Evolutionary conservation across 2,113 vertebrate genomes (phyloP), one percentile per base, ranked within the genome.

Genomic region (Sylvietta virens): DNA sequence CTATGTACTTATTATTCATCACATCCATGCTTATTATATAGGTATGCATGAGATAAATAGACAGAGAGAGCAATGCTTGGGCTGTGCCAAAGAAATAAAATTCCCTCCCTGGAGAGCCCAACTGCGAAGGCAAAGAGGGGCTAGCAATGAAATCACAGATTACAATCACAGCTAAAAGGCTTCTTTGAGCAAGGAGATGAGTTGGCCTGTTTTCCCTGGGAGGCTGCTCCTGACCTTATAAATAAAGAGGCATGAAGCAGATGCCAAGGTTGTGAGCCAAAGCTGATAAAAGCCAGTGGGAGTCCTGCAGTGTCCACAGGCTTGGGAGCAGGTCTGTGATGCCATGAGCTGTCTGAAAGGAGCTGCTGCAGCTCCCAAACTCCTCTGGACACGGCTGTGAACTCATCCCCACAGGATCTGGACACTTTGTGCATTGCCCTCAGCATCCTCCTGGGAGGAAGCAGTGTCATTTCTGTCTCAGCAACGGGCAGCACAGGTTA

Each of bases 1-100:
- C 95, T 93, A 61, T 51, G 69, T 61, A n/a, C 40, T 90, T 92
- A 48, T 50, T 93, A 91, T 90, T 88, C 71, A 73, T 80, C 84
- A 51, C 62, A 37, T 69, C 58, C 58, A 6, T 44, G 56, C 90
- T 94, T 95, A 86, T 95, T 91, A 83, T 27, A 67, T 37, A 93
- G 90, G 92, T 73, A 95, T 93, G 93, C 56, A 60, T 57, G 93
- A 97, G 90, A 94, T 96, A 92, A 93, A 94, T 67, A 82, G 86
- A 69, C 42, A 88, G 70, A 73, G 61, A 89, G 70, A 67, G 67
- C 45, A 94, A 2, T 26, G 70, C 44, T 89, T 31, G 30, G 81
- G 20, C 86, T 61, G 72, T 93, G 94, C 95, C 94, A 96, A 83
- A 92, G 79, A 83, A 88, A 88, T 87, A 93, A 93, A 94, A 93